Evolutionary conservation across 1,140 invertebrate genomes (phyloP).

Genomic region (Dendrolimus punctatus): DNA sequence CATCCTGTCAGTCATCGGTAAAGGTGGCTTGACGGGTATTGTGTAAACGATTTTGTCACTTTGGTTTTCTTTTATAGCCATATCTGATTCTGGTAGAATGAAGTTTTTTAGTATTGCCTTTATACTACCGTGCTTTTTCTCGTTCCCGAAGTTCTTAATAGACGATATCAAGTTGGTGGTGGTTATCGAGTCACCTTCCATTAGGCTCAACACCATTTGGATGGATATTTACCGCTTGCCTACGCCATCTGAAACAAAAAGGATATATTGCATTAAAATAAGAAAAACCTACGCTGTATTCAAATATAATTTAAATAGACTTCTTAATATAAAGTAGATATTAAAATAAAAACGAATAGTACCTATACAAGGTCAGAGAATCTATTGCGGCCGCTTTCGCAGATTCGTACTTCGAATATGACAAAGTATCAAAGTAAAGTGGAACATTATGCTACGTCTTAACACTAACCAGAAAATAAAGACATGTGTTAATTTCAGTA

Average conservation of each 20-base stretch:
- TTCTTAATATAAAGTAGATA: too few species aligned
- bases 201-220: conserved; percentile 56
- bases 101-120: conserved; percentile 55
- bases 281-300: too few species aligned
- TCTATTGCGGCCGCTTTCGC: too few species aligned
- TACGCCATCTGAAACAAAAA: conserved; percentile 64
- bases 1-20: conserved; percentile 31
- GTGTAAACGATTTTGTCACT: conserved; percentile 49
- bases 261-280: too few species aligned
- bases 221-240: conserved; percentile 45
- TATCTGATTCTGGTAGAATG: conserved; percentile 48
- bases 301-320: too few species aligned
- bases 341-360: too few species aligned
- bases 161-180: conserved; percentile 47
- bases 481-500: too few species aligned
- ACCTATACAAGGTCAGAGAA: too few species aligned
- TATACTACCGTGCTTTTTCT: conserved; percentile 49
- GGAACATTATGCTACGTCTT: too few species aligned
- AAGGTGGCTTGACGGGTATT: conserved; percentile 39
- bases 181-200: conserved; percentile 51
- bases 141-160: conserved; percentile 40
- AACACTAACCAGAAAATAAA: too few species aligned
- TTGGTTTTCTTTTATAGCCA: conserved; percentile 61
- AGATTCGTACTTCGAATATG: too few species aligned
- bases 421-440: too few species aligned